Percentiles rank a stretch among this genome's conserved stretches.
These are phyloP conservation scores for Daktulosphaira vitifoliae DNA, from an alignment of 1,140 invertebrate species.

Conservation along the genomic window DNA sequence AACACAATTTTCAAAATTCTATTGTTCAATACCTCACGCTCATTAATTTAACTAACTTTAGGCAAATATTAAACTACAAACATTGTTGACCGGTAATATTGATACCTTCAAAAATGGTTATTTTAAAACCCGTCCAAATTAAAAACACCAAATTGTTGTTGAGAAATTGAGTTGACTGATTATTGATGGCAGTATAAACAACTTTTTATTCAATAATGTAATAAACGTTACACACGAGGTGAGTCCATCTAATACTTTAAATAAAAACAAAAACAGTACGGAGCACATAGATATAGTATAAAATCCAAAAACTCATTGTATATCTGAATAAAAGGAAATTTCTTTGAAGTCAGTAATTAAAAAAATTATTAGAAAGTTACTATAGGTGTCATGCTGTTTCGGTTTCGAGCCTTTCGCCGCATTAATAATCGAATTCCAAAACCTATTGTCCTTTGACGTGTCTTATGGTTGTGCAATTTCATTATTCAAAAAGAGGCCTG, in stretches of 20 bases:
- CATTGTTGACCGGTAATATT: too few species aligned
- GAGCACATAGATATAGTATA: background rate
- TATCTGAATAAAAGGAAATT: slow-evolving; percentile 14
- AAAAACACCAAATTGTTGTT: too few species aligned
- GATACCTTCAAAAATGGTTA: too few species aligned
- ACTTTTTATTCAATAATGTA: too few species aligned
- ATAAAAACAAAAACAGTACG: background rate
- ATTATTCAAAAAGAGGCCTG: slow-evolving; percentile 28
- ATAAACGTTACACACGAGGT: background rate
- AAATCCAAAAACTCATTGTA: slow-evolving; percentile 14
- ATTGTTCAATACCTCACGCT: too few species aligned
- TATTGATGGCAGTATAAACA: too few species aligned
- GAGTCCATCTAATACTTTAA: slow-evolving; percentile 8
- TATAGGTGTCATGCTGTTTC: slow-evolving; percentile 28
- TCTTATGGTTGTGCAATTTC: slow-evolving; percentile 34
- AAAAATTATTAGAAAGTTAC: slow-evolving; percentile 28
- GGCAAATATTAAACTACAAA: too few species aligned
- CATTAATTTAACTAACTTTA: too few species aligned
- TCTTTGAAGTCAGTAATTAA: slow-evolving; percentile 29
- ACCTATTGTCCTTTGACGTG: slow-evolving; percentile 32
- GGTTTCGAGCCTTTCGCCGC: slow-evolving; percentile 31
- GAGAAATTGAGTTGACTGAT: too few species aligned
- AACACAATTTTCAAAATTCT: too few species aligned
- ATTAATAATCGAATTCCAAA: slow-evolving; percentile 32
- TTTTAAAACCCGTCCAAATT: too few species aligned